Conservation (phyloP, 2,888 invertebrate genomes). For the Pristionchus fissidentatus region DNA sequence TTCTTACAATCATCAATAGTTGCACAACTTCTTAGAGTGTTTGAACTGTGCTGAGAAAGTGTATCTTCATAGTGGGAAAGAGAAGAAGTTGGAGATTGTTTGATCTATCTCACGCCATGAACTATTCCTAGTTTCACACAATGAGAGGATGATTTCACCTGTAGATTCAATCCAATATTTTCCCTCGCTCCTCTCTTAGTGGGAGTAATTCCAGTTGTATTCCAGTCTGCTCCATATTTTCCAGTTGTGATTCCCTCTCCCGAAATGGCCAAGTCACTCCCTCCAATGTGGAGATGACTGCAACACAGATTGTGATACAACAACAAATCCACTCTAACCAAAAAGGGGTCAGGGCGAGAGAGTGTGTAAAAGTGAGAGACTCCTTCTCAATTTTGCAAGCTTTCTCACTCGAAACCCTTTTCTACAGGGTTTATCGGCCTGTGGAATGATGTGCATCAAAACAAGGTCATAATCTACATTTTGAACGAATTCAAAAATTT, state of each 20-base stretch:
- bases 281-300: slow-evolving; percentile 64
- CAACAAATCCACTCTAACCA: not conserved
- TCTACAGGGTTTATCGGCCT: too few species aligned
- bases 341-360: too few species aligned
- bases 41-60: too few species aligned
- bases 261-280: slow-evolving; percentile 61
- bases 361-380: too few species aligned
- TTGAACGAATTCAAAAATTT: too few species aligned
- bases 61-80: slow-evolving; percentile 15
- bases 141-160: slow-evolving; percentile 48
- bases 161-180: slow-evolving; percentile 58
- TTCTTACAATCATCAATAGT: too few species aligned
- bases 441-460: too few species aligned
- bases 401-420: not conserved
- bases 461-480: too few species aligned
- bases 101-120: slow-evolving; percentile 14
- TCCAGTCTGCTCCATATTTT: slow-evolving; percentile 60
- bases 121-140: too few species aligned
- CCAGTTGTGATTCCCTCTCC: slow-evolving; percentile 35
- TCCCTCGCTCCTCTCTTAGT: slow-evolving; percentile 60
- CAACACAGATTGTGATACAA: slow-evolving; percentile 44
- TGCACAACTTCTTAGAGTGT: too few species aligned
- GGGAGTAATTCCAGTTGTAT: slow-evolving; percentile 66
- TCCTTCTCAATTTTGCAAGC: too few species aligned
- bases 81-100: not conserved